A percentile compares a stretch with the other conserved stretches of the same genome.
phyloP scores from a whole-genome alignment of 2,888 invertebrate genomes.

The Phragmatobia fuliginosa region DNA sequence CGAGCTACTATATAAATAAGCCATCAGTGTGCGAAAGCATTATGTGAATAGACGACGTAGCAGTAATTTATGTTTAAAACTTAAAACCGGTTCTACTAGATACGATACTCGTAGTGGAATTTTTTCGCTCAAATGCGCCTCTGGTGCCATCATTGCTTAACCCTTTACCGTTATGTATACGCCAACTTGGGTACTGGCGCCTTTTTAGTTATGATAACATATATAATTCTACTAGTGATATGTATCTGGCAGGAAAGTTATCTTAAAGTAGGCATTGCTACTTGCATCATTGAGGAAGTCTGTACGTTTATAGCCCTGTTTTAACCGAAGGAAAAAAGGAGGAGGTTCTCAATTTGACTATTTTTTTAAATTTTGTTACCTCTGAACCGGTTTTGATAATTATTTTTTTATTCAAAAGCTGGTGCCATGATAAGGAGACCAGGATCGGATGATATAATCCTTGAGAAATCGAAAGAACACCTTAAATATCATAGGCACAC shows the following conservation, averaged over 20 bases:
- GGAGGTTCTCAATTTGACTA: no score
- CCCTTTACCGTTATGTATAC: slow-evolving; percentile 44
- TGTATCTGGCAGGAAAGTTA: not conserved
- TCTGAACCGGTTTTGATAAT: no score
- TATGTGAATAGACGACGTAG: slow-evolving; percentile 37
- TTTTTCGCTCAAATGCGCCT: slow-evolving; percentile 63
- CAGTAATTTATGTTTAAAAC: slow-evolving; percentile 57
- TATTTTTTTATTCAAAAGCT: no score
- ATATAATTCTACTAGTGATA: not conserved
- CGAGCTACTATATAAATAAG: slow-evolving; percentile 19
- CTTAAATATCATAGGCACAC: no score
- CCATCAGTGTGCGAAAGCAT: slow-evolving; percentile 40
- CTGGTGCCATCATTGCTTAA: slow-evolving; percentile 35
- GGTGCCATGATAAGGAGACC: no score
- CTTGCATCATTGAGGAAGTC: not conserved
- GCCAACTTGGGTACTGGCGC: slow-evolving; percentile 18
- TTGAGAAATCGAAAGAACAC: no score
- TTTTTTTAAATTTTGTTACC: no score
- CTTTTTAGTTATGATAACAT: slow-evolving; percentile 5
- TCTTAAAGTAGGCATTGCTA: not conserved
- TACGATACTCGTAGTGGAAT: slow-evolving; percentile 74
- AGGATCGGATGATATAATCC: no score
- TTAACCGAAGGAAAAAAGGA: no score
- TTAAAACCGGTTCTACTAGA: slow-evolving; percentile 74
- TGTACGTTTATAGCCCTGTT: not conserved